These are phyloP conservation scores for Tetramorium bicarinatum DNA, from an alignment of 2,888 invertebrate species.

Conservation along the genomic window DNA sequence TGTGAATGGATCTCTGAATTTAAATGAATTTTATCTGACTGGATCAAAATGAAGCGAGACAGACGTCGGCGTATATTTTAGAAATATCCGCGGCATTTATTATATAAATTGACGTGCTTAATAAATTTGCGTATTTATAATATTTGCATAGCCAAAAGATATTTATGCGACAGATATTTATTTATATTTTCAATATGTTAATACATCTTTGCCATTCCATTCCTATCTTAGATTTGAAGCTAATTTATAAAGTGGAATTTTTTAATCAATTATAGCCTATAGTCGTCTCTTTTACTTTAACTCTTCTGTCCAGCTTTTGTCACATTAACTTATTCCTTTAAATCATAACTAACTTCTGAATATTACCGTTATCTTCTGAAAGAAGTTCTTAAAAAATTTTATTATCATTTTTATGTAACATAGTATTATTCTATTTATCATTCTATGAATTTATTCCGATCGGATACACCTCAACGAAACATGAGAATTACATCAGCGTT, in stretches of 20 bases:
- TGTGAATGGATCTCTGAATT: conserved; percentile 32
- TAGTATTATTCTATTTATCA: conserved; percentile 6
- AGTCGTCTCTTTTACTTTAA: background rate
- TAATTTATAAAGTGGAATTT: background rate
- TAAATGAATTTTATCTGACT: conserved; percentile 1
- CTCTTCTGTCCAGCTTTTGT: background rate
- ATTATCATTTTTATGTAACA: conserved; percentile 20
- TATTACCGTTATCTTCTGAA: background rate
- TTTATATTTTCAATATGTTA: conserved; percentile 7
- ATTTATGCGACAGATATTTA: background rate
- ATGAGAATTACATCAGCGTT: conserved; percentile 48
- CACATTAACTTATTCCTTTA: background rate
- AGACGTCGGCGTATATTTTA: background rate
- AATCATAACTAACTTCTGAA: background rate
- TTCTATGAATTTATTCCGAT: conserved; percentile 14
- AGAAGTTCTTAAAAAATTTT: background rate
- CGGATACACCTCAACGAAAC: conserved; percentile 15
- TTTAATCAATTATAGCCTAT: background rate
- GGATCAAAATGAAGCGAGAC: background rate
- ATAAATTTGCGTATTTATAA: conserved; percentile 1
- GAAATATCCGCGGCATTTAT: conserved; percentile 5
- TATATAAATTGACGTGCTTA: background rate
- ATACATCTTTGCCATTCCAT: background rate
- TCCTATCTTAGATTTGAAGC: background rate
- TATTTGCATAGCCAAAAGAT: background rate